Base-by-base conservation (phyloP, 2,888 invertebrate species). In the Antheraea yamamai region DNA sequence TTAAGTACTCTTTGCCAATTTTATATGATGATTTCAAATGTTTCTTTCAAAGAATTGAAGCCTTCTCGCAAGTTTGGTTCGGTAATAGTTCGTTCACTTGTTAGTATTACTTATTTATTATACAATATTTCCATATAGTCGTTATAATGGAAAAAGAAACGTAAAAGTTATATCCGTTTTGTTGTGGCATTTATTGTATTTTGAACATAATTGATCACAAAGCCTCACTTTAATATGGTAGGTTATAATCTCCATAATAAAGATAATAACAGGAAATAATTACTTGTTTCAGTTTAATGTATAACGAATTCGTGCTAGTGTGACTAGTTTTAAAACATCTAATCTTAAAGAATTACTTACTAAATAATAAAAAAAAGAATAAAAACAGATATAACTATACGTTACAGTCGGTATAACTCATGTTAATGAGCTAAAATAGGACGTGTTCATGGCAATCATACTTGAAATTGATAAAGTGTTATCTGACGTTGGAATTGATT, bases 401-500 rank as follows among this genome's bases (percentile, higher is more conserved):
- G 23, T 18, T 70, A 70, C 18, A 35, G 39, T 10, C 0, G 3
- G 39, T 70, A n/a, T 70, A 39, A 39, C 14, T 16, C 6, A 70
- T 39, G 70, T 18, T 39, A 70, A 70, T 70, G 70, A 39, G 16
- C 39, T 70, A 70, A 39, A 70, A 39, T 39, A n/a, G n/a, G 39
- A 1, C 16, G 8, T 39, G 39, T 70, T 39, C 10, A 23, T 70
- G n/a, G 70, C 35, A 70, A 70, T 70, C 70, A 20, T 70, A 70
- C 70, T 70, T 70, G 39, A 70, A 70, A 70, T 66, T 39, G 70
- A 70, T 70, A 70, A 70, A 70, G 39, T 70, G 26, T 70, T 70
- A 70, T 70, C 39, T 39, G 39, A 8, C n/a, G 70, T 70, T n/a
- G 70, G 7, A 70, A 70, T 8, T 39, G 70, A 70, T 70, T 70